A percentile compares a stretch with the other conserved stretches of the same genome.
Evolutionary conservation across 2,113 vertebrate species (phyloP).

Genomic region (Gallinago undulata): DNA sequence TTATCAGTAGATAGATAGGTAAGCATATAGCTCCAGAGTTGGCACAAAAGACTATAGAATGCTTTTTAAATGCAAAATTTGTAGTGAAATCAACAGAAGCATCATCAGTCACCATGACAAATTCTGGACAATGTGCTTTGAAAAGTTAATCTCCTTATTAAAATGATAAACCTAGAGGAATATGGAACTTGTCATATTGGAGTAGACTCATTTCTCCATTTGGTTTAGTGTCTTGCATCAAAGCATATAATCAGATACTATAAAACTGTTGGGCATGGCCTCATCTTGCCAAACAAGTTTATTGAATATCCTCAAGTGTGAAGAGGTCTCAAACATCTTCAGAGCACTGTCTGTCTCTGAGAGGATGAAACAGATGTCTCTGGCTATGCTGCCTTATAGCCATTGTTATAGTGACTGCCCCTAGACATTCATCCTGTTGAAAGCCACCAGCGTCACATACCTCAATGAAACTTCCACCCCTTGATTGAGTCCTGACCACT

Average conservation of each 20-base stretch:
- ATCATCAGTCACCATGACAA: not conserved
- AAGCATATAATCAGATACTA: not conserved
- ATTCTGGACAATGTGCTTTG: not conserved
- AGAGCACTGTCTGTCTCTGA: not conserved
- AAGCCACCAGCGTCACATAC: accelerated
- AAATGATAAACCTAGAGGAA: constrained; percentile 4
- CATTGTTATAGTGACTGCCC: not conserved
- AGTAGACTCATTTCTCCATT: not conserved
- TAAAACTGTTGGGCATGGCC: not conserved
- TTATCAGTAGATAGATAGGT: not conserved
- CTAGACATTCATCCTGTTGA: not conserved
- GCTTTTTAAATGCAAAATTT: not conserved
- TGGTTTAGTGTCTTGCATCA: not conserved
- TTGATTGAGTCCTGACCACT: not conserved
- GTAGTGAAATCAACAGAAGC: not conserved
- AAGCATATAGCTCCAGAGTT: not conserved
- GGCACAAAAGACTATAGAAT: not conserved
- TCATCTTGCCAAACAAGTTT: not conserved
- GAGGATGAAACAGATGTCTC: not conserved
- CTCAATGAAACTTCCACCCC: not conserved
- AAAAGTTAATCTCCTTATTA: constrained; percentile 27
- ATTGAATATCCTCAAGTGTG: not conserved
- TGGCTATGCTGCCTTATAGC: not conserved
- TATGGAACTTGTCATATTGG: not conserved
- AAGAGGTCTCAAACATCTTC: not conserved